Percentiles rank a stretch among this genome's conserved stretches.
These are phyloP conservation scores for Ladona fulva DNA, from an alignment of 1,140 invertebrate genomes.

Conservation along the genomic window DNA sequence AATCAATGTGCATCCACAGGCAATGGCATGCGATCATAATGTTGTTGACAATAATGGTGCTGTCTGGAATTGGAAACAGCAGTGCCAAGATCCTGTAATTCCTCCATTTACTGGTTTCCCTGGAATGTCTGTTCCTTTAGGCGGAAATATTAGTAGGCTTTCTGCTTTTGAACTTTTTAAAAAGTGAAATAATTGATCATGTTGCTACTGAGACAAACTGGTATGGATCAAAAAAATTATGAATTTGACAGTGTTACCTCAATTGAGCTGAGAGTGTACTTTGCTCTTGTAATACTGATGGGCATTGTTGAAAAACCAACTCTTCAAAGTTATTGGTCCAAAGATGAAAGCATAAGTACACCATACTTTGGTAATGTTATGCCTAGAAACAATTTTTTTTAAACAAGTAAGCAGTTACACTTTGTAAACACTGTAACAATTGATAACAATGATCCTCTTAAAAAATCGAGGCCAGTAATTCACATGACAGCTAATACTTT, in stretches of 20 bases:
- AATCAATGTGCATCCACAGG: background rate
- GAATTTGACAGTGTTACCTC: background rate
- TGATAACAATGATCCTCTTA: too few relatives aligned
- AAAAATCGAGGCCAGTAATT: background rate
- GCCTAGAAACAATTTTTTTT: background rate
- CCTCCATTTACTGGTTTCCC: background rate
- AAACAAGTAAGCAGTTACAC: background rate
- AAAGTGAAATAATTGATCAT: background rate
- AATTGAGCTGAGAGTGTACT: background rate
- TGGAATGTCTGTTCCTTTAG: background rate
- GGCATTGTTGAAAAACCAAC: too few relatives aligned
- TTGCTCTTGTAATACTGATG: background rate
- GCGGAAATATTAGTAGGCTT: background rate
- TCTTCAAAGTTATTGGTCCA: background rate
- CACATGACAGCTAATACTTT: background rate
- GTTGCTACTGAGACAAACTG: background rate
- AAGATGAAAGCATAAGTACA: background rate
- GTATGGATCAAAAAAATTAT: background rate
- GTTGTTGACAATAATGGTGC: background rate
- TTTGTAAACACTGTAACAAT: too few relatives aligned
- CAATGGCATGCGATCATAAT: background rate
- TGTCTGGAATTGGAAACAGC: background rate
- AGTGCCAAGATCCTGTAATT: background rate
- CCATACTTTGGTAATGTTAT: background rate
- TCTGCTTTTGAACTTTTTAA: background rate